Percentiles rank a stretch among this genome's conserved stretches.
Evolutionary conservation across 2,888 invertebrate genomes (phyloP).

Genomic region (Trissolcus brochymenae): DNA sequence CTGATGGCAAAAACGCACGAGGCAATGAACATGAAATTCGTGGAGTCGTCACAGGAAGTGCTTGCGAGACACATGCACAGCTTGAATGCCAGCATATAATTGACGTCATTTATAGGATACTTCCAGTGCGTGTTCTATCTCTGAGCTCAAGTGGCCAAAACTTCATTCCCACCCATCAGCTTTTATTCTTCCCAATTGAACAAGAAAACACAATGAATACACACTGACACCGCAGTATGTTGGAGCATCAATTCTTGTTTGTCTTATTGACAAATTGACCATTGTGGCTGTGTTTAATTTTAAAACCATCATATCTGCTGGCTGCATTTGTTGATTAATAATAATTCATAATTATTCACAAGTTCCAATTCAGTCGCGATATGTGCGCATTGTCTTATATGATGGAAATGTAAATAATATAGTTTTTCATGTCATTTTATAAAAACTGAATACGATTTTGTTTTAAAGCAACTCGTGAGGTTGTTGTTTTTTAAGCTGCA

Average conservation of each 20-base stretch:
- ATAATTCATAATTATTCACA: background rate
- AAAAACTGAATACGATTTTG: no score
- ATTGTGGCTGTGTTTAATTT: slow-evolving; percentile 44
- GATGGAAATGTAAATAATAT: no score
- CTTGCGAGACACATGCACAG: slow-evolving; percentile 62
- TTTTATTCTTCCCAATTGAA: slow-evolving; percentile 24
- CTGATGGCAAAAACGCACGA: slow-evolving; percentile 83
- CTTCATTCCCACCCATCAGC: slow-evolving; percentile 18
- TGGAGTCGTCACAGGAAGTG: slow-evolving; percentile 77
- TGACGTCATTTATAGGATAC: slow-evolving; percentile 25
- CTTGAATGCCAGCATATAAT: slow-evolving; percentile 55
- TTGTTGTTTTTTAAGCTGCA: no score
- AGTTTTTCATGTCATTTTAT: no score
- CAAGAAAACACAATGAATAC: slow-evolving; percentile 17
- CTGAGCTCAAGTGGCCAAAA: slow-evolving; percentile 41
- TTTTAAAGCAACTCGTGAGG: no score
- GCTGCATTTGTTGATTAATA: no score
- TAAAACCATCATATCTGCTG: slow-evolving; percentile 8
- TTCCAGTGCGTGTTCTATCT: slow-evolving; percentile 42
- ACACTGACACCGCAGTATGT: slow-evolving; percentile 15
- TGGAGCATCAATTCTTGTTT: slow-evolving; percentile 8
- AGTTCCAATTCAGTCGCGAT: background rate
- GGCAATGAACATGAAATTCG: slow-evolving; percentile 82
- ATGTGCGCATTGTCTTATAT: no score
- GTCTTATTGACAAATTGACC: slow-evolving; percentile 10